A percentile compares a stretch with the other conserved stretches of the same genome.
phyloP scores from a whole-genome alignment of 2,797 vertebrate genomes.

The Euthynnus affinis region DNA sequence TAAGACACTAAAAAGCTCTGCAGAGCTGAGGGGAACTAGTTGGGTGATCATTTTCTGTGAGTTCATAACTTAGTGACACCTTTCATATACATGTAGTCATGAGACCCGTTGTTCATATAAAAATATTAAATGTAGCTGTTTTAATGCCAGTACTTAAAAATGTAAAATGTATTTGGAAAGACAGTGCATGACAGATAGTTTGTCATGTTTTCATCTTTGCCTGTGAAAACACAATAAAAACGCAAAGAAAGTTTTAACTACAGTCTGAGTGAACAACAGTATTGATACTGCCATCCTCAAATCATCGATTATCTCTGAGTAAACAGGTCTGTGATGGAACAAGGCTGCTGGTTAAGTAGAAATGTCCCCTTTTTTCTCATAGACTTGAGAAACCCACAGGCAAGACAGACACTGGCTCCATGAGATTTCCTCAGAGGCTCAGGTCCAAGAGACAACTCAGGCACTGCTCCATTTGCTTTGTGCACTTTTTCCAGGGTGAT shows the following conservation, averaged over 20 bases:
- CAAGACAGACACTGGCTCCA: conserved; percentile 42
- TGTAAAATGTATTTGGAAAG: not conserved
- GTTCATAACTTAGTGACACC: no score
- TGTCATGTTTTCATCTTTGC: not conserved
- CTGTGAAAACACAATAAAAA: not conserved
- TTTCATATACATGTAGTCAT: no score
- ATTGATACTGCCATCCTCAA: conserved; percentile 18
- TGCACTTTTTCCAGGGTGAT: conserved; percentile 63
- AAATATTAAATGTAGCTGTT: no score
- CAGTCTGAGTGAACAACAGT: conserved; percentile 27
- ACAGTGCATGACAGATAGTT: not conserved
- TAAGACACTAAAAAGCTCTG: no score
- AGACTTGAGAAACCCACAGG: conserved; percentile 48
- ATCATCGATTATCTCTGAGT: conserved; percentile 31
- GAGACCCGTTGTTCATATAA: no score
- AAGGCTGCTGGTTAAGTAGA: conserved; percentile 41
- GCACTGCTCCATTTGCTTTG: conserved; percentile 65
- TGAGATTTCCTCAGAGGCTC: conserved; percentile 53
- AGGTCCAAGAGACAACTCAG: conserved; percentile 59
- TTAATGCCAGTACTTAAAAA: no score
- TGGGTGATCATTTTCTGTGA: no score
- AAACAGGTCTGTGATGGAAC: conserved; percentile 24
- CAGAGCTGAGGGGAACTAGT: no score
- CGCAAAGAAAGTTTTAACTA: not conserved
- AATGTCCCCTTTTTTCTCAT: conserved; percentile 38